Base-by-base conservation (phyloP, 2,797 vertebrate species). In the Artibeus jamaicensis region DNA sequence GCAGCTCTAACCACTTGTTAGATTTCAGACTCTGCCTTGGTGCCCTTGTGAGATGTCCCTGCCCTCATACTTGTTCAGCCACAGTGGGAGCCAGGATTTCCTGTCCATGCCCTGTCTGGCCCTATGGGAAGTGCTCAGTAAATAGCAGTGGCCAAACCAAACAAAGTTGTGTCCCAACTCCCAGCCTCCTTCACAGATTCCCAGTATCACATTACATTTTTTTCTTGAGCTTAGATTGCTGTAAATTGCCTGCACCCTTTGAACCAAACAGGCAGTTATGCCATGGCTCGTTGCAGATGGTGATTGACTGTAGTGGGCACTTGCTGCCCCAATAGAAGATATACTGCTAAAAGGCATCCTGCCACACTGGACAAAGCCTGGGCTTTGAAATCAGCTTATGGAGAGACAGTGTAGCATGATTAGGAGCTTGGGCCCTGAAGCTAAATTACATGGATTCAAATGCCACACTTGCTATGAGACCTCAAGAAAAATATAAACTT, bases 61-160 rank as follows among this genome's bases (percentile, higher is more conserved):
- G 79, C 34, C 42, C 53, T 70, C 78, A 93, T 94, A 93, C 44
- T 92, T 32, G 32, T 83, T 95, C 57, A 79, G 74, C 22, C 53
- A 85, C 65, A 93, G 42, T 68, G 42, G 67, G 44, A 91, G 71
- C 53, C 91, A 96, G 83, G 57, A 95, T 92, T 95, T 93, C 79
- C 91, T 94, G 81, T 86, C 79, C 86, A 73, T 81, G 59, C 57
- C 82, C 37, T 89, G 85, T 92, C 77, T 94, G 85, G 81, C 59
- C 71, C 57, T 70, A n/a, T 92, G 71, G 85, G 74, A 95, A 88
- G 55, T 62, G 34, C 67, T 96, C 86, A 91, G 74, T 95, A 97
- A 86, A 94, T 12, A 84, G 83, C 88, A 97, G 83, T 62, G 39
- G 46, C 78, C 86, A 96, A 97, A 92, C n/a, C 62, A 93, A 92